A percentile compares a stretch with the other conserved stretches of the same genome.
phyloP scores from a whole-genome alignment of 2,113 vertebrate species.

The Vulpes lagopus region DNA sequence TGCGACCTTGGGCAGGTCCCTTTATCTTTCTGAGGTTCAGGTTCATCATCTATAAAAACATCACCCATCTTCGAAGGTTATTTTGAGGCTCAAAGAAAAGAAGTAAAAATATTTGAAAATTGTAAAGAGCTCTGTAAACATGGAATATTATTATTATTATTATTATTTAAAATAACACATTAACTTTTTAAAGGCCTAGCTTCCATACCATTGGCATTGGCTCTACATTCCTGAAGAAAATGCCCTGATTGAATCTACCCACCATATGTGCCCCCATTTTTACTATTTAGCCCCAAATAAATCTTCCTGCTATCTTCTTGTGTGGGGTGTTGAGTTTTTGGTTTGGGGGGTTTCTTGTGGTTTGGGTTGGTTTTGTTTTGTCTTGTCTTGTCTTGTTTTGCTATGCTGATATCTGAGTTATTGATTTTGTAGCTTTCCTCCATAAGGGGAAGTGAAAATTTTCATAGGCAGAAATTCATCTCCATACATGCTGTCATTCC shows the following conservation, averaged over 20 bases:
- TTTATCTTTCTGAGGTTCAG: slow-evolving; percentile 26
- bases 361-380: not conserved
- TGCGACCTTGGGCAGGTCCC: not conserved
- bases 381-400: not conserved
- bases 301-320: slow-evolving; percentile 38
- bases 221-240: not conserved
- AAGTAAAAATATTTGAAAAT: slow-evolving; percentile 39
- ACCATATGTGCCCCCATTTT: not conserved
- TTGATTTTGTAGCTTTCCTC: slow-evolving; percentile 71
- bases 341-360: not conserved
- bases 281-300: slow-evolving; percentile 65
- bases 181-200: not conserved
- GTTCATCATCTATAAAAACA: not conserved
- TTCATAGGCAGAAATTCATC: slow-evolving; percentile 71
- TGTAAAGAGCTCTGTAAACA: not conserved
- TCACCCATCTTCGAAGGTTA: not conserved
- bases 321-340: not conserved
- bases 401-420: slow-evolving; percentile 48
- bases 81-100: slow-evolving; percentile 18
- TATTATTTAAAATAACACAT: slow-evolving; percentile 22
- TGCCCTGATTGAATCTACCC: not conserved
- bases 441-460: slow-evolving; percentile 56
- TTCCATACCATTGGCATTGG: not conserved
- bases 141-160: not conserved
- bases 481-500: not conserved